Evolutionary conservation across 2,113 vertebrate species (phyloP), one percentile per base, ranked within the genome.

Genomic region (Mastomys natalensis): DNA sequence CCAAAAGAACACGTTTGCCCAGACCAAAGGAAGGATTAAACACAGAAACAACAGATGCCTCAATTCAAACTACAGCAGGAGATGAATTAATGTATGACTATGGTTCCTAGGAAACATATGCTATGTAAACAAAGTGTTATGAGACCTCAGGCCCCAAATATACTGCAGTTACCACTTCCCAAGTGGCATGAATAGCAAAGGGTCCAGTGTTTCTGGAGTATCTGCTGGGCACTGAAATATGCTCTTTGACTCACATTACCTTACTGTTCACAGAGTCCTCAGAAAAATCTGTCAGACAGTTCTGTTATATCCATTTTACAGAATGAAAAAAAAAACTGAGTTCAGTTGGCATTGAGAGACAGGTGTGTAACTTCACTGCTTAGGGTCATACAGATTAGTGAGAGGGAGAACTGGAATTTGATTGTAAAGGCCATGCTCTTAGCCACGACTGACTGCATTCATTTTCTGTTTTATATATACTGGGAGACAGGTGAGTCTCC

Each of bases 31-130:
- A 82, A 94, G 80, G 43, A 84, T 53, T 78, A 93, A 96, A 95
- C 66, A 94, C 7, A 78, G 68, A 91, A 93, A 94, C 26, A 85
- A 76, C 82, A 90, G 73, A 76, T 92, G n/a, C 7, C 87, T 7
- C 37, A 34, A 78, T 78, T 93, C 74, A 76, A 96, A 95, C 87
- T 60, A 13, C 34, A 91, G 19, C 60, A 96, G 87, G 73, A 89
- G 94, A 92, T 92, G 45, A 94, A 94, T 97, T 70, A 87, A 95
- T 82, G 34, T 87, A 40, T 84, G 78, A 96, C 84, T 60, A 48
- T 2, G 93, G 26, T 93, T 94, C 89, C 87, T 95, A 62, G 43
- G 78, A 93, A 96, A 93, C 17, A 82, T 72, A 12, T 22, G 45
- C 93, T 68, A 29, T 37, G 51, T 12, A 94, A 93, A 81, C 62